Evolutionary conservation across 2,113 vertebrate genomes (phyloP).

Genomic region (Hippocampus comes): DNA sequence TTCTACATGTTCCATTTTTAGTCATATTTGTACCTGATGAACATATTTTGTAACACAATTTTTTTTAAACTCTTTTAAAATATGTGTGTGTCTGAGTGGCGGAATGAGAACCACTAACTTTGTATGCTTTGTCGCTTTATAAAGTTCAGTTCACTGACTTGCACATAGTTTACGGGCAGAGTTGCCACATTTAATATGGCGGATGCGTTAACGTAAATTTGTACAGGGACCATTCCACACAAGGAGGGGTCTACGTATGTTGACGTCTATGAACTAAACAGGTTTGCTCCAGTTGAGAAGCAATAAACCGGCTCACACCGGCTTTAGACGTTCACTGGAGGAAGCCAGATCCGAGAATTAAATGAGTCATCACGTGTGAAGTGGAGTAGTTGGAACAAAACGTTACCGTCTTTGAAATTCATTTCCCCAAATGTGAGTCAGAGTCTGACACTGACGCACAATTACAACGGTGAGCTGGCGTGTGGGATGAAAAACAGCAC

Average conservation of each 20-base stretch:
- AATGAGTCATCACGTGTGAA: not conserved
- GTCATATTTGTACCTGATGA: too few relatives aligned
- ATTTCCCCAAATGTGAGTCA: not conserved
- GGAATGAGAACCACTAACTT: too few relatives aligned
- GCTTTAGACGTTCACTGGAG: not conserved
- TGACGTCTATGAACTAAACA: conserved; percentile 28
- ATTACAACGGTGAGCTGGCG: not conserved
- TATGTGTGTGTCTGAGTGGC: too few relatives aligned
- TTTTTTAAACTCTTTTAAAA: too few relatives aligned
- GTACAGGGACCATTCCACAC: not conserved
- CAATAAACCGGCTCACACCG: not conserved
- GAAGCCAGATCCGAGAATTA: not conserved
- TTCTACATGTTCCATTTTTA: too few relatives aligned
- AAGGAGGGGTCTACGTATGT: not conserved
- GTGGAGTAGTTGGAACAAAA: not conserved
- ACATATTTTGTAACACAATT: too few relatives aligned
- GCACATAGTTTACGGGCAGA: not conserved
- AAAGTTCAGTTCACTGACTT: not conserved
- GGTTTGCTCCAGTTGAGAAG: conserved; percentile 49
- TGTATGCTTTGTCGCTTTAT: not conserved
- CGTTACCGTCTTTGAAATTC: not conserved
- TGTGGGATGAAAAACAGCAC: not conserved
- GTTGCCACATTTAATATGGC: not conserved
- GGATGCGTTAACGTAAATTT: not conserved
- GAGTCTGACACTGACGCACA: not conserved